Conservation (phyloP, 1,140 invertebrate genomes). For the Tetragonula clypearis region DNA sequence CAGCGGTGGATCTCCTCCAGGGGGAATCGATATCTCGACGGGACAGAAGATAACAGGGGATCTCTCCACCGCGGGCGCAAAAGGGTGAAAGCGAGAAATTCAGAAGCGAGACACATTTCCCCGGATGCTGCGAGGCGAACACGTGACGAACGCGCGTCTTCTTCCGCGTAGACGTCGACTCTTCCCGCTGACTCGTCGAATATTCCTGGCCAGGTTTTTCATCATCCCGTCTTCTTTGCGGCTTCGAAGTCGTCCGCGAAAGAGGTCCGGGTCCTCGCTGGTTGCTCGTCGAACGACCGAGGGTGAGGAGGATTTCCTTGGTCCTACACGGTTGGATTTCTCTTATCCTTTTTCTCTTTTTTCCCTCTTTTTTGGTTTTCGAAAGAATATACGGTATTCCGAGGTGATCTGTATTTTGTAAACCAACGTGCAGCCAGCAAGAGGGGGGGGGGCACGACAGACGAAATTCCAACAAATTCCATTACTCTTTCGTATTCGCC, state of each 20-base stretch:
- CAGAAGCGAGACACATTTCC: constrained; percentile 42
- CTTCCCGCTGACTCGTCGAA: constrained; percentile 26
- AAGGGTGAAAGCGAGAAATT: constrained; percentile 38
- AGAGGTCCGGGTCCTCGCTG: too few relatives aligned
- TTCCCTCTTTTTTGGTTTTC: not conserved
- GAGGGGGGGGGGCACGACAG: too few relatives aligned
- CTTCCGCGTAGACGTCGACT: not conserved
- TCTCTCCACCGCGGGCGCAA: constrained; percentile 2
- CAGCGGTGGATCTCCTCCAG: not conserved
- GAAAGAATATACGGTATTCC: not conserved
- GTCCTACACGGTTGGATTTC: not conserved
- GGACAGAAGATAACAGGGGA: not conserved
- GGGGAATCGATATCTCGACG: constrained; percentile 57
- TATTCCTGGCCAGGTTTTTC: constrained; percentile 14
- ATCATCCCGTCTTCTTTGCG: constrained; percentile 12
- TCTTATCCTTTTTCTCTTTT: too few relatives aligned
- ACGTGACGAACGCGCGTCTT: not conserved
- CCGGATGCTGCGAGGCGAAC: constrained; percentile 24
- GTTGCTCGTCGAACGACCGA: not conserved
- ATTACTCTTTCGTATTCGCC: too few relatives aligned
- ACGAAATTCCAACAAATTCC: too few relatives aligned
- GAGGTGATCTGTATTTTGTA: too few relatives aligned
- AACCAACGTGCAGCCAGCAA: too few relatives aligned
- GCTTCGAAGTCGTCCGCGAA: not conserved
- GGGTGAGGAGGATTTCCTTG: not conserved